Percentiles rank a stretch among this genome's conserved stretches.
These are phyloP conservation scores for Sminthurinus aureus DNA, from an alignment of 2,888 invertebrate species.

Conservation along the genomic window DNA sequence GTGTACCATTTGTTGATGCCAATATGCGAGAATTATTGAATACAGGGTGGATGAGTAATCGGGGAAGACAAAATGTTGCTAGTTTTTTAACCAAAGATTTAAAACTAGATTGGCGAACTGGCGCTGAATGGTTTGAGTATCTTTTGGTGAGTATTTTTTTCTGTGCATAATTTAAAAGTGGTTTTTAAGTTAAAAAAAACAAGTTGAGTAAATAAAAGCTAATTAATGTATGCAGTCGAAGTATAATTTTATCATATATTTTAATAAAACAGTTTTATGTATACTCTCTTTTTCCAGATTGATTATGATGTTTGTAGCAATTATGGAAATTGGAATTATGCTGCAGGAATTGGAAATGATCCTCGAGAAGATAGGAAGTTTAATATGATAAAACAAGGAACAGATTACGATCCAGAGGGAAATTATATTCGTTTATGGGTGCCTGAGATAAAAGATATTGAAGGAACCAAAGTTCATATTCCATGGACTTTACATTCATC, in stretches of 20 bases:
- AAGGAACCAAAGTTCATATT: slow-evolving; percentile 50
- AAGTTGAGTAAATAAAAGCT: too few relatives aligned
- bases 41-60: slow-evolving; percentile 63
- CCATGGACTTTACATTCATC: slow-evolving; percentile 52
- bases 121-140: slow-evolving; percentile 64
- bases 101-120: slow-evolving; percentile 63
- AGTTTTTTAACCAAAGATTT: slow-evolving; percentile 63
- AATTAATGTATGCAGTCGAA: too few relatives aligned
- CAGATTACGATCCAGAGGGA: slow-evolving; percentile 59
- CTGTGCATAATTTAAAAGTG: background rate
- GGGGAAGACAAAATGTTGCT: slow-evolving; percentile 64
- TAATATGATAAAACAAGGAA: slow-evolving; percentile 59
- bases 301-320: slow-evolving; percentile 64
- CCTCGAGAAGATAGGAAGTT: slow-evolving; percentile 61
- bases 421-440: slow-evolving; percentile 62
- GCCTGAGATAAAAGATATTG: slow-evolving; percentile 61
- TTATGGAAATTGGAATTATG: slow-evolving; percentile 64
- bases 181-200: too few relatives aligned
- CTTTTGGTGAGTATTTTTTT: slow-evolving; percentile 59
- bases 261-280: too few relatives aligned
- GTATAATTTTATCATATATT: too few relatives aligned
- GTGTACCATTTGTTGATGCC: slow-evolving; percentile 64
- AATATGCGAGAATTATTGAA: slow-evolving; percentile 63
- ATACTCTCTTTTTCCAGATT: slow-evolving; percentile 33
- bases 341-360: slow-evolving; percentile 63